Evolutionary conservation across 2,888 invertebrate genomes (phyloP).

Genomic region (Polydrusus pterygomalis): DNA sequence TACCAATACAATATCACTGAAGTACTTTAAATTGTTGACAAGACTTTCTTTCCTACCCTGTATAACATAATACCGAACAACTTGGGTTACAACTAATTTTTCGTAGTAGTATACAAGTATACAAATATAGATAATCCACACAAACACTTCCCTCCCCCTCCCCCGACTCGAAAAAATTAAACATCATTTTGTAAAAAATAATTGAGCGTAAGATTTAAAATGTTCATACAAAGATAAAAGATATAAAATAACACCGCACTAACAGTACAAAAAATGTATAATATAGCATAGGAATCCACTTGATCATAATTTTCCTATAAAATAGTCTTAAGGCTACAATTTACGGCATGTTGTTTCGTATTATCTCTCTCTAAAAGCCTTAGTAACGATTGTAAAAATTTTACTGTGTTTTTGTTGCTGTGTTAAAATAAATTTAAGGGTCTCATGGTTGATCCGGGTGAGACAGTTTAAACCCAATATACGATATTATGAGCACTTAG

Average conservation of each 20-base stretch:
- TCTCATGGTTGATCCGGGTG: constrained; percentile 6
- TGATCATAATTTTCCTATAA: constrained; percentile 52
- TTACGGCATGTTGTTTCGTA: constrained; percentile 21
- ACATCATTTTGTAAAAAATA: not conserved
- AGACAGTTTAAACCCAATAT: constrained; percentile 9
- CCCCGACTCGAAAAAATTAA: not conserved
- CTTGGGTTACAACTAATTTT: too few species aligned
- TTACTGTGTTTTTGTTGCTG: constrained; percentile 40
- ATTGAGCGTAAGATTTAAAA: not conserved
- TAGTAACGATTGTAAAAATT: constrained; percentile 45
- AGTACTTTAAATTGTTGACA: too few species aligned
- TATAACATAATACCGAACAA: too few species aligned
- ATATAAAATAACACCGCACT: constrained; percentile 35
- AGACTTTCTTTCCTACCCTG: too few species aligned
- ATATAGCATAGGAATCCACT: constrained; percentile 29
- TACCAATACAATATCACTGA: too few species aligned
- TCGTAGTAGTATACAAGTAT: too few species aligned
- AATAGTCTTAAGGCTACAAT: constrained; percentile 43
- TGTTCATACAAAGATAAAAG: constrained; percentile 17
- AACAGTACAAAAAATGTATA: constrained; percentile 49
- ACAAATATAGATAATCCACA: too few species aligned
- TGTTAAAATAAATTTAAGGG: constrained; percentile 41
- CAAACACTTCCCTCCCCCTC: too few species aligned
- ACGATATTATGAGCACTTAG: not conserved
- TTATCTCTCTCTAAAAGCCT: constrained; percentile 14